Evolutionary conservation across 30 jellyfish, hydroid and myxozoan genomes (phyloP).

Genomic region (Hydractinia echinata): DNA sequence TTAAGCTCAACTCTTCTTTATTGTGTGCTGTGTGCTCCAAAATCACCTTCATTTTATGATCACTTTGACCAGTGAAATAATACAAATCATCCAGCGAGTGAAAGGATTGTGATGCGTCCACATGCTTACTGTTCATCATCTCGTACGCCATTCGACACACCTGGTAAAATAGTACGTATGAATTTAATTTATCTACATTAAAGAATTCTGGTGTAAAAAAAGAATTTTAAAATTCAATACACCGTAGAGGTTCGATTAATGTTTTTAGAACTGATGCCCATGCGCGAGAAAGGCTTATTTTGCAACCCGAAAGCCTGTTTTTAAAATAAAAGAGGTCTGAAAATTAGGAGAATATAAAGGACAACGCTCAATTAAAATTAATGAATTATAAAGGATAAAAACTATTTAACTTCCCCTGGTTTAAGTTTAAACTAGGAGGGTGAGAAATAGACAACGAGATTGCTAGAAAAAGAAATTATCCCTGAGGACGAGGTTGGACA

Average conservation of each 20-base stretch:
- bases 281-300: background rate
- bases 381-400: too few relatives aligned
- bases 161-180: conserved; percentile 8
- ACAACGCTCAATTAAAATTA: too few relatives aligned
- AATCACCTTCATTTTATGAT: conserved; percentile 50
- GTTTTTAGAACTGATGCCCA: background rate
- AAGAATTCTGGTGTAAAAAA: background rate
- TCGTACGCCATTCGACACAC: conserved; percentile 92
- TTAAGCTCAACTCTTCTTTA: conserved; percentile 37
- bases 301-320: too few relatives aligned
- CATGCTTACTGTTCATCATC: conserved; percentile 71
- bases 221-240: too few relatives aligned
- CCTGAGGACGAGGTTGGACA: too few relatives aligned
- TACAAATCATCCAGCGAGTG: conserved; percentile 75
- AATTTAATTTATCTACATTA: background rate
- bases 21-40: conserved; percentile 41
- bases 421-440: too few relatives aligned
- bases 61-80: conserved; percentile 77
- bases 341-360: too few relatives aligned
- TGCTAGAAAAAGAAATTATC: too few relatives aligned
- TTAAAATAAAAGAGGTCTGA: too few relatives aligned
- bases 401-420: too few relatives aligned
- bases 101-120: conserved; percentile 60
- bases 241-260: too few relatives aligned
- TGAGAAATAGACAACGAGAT: too few relatives aligned